Evolutionary conservation across 2,888 invertebrate species (phyloP).

Genomic region (Allacma fusca): DNA sequence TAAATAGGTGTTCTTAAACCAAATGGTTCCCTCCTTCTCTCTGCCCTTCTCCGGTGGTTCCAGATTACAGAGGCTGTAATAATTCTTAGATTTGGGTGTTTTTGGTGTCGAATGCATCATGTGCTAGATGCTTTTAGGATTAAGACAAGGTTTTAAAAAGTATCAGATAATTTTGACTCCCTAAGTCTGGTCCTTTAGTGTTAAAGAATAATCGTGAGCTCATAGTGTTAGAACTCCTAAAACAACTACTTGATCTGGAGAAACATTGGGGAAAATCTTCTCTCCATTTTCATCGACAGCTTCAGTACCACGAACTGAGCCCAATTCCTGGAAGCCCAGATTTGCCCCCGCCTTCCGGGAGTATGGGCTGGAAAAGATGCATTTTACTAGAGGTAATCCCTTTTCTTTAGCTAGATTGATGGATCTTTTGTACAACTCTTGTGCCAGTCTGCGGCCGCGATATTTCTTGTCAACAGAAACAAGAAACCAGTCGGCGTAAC

Average conservation of each 20-base stretch:
- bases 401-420: conserved; percentile 8
- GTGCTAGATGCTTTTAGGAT: no score
- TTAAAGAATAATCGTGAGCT: no score
- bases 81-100: no score
- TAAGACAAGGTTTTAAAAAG: no score
- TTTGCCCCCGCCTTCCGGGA: conserved; percentile 40
- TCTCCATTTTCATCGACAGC: conserved; percentile 34
- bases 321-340: conserved; percentile 42
- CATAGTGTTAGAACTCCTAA: conserved; percentile 11
- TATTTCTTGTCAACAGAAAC: conserved; percentile 39
- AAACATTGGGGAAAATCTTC: conserved; percentile 24
- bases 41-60: no score
- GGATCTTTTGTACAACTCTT: conserved; percentile 45
- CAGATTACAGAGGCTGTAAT: no score
- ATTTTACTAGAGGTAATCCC: conserved; percentile 29
- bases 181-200: no score
- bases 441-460: conserved; percentile 37
- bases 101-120: no score
- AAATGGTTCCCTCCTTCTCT: no score
- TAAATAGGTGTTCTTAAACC: no score
- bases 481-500: conserved; percentile 39
- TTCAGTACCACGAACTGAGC: neutral
- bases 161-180: no score
- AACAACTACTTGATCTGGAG: conserved; percentile 26
- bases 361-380: conserved; percentile 45